Conservation (phyloP, 2,888 invertebrate species). For the Oeneis ivallda region DNA sequence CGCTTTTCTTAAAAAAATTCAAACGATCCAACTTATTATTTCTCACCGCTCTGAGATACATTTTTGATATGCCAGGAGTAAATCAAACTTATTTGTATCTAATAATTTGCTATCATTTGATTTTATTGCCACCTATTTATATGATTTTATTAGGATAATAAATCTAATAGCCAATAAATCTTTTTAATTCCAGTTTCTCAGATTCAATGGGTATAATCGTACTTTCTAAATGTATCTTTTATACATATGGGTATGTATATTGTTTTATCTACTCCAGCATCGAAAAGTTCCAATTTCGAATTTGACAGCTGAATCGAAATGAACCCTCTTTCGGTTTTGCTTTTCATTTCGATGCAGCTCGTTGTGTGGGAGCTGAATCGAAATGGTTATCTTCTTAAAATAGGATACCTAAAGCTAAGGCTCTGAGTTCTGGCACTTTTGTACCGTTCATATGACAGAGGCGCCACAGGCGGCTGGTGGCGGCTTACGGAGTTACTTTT, state of each 20-base stretch:
- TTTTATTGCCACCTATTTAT: conserved; percentile 18
- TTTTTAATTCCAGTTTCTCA: conserved; percentile 11
- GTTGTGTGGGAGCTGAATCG: too few species aligned
- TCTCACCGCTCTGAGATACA: background rate
- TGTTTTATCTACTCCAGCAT: too few species aligned
- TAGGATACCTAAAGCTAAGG: too few species aligned
- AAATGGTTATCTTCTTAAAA: too few species aligned
- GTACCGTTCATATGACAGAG: too few species aligned
- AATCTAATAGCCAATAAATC: conserved; percentile 19
- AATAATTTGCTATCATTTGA: conserved; percentile 18
- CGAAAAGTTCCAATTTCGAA: too few species aligned
- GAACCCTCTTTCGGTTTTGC: too few species aligned
- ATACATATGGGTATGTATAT: background rate
- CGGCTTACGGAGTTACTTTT: too few species aligned
- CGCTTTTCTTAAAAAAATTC: background rate
- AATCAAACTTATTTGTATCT: conserved; percentile 16
- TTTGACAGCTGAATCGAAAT: too few species aligned
- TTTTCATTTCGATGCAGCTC: too few species aligned
- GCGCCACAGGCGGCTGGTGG: too few species aligned
- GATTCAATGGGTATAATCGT: conserved; percentile 1
- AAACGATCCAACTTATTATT: background rate
- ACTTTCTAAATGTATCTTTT: conserved; percentile 15
- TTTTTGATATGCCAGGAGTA: background rate
- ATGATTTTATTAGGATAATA: conserved; percentile 22
- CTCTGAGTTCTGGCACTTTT: too few species aligned